Conservation (phyloP, 1,140 invertebrate genomes). For the Mizuhopecten yessoensis region DNA sequence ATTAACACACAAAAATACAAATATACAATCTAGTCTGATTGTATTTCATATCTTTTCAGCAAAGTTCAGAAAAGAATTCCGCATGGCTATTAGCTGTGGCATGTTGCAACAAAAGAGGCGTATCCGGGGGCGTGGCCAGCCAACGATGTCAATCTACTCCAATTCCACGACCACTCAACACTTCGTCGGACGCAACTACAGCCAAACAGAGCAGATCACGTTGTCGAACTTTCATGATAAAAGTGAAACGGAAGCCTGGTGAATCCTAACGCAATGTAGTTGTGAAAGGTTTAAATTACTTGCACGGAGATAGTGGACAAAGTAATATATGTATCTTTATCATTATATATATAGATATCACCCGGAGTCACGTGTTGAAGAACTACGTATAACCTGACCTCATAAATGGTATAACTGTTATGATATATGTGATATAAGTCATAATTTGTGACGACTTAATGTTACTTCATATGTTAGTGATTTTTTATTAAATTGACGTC, state of each 20-base stretch:
- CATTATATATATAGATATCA: no score
- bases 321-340: background rate
- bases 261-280: background rate
- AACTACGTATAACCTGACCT: background rate
- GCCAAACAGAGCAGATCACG: background rate
- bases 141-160: slow-evolving; percentile 1
- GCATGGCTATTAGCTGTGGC: background rate
- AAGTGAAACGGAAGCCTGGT: background rate
- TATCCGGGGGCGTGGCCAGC: slow-evolving; percentile 3
- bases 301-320: background rate
- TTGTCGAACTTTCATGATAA: slow-evolving; percentile 35
- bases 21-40: background rate
- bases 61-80: slow-evolving; percentile 29
- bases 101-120: background rate
- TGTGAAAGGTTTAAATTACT: background rate
- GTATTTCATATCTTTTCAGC: background rate
- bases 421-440: background rate
- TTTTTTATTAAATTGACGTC: no score
- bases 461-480: no score
- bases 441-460: background rate
- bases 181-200: background rate
- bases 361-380: background rate
- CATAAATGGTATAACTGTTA: background rate
- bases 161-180: background rate
- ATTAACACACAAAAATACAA: background rate